Evolutionary conservation across 2,113 vertebrate species (phyloP), one percentile per base, ranked within the genome.

Genomic region (Paratilapia polleni): DNA sequence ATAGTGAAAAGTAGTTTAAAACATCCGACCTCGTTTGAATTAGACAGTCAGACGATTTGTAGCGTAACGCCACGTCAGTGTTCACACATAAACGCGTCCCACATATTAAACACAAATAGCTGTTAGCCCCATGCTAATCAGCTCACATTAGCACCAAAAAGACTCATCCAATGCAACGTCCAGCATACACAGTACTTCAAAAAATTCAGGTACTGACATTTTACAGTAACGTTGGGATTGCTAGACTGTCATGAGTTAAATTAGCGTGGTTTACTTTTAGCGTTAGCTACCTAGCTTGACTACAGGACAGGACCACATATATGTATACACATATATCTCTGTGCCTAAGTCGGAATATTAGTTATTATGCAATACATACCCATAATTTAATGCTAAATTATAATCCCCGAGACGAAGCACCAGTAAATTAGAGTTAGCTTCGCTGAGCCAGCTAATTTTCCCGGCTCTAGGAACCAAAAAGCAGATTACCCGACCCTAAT

Each of bases 1-100:
- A 43, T 13, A 6, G 11, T 13, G 56, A 64, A 36, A 64, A n/a
- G 6, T 11, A 10, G 17, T 47, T 80, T 56, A 7, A 62, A 62
- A 24, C 26, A 2, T 20, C 10, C 22, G 24, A 15, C 17, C 13
- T 66, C 19, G 2, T 17, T 64, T 82, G n/a, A 63, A 82, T 41
- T 59, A 2, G n/a, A 22, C 17, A 15, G 63, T 70, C 66, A 80
- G 1, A 8, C 13, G 8, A 41, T 24, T 86, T 20, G 17, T 15
- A 26, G 8, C 22, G 26, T 76, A 91, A 86, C 78, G 95, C 94
- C 96, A 96, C 96, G 96, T 96, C 95, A 96, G 91, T 95, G 94
- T 93, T 87, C 94, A 54, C 79, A 34, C 66, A 60, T 4, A 43
- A 88, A 89, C 62, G 49, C 3, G 47, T 83, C 93, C 94, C 91